Evolutionary conservation across 2,888 invertebrate genomes (phyloP).

Genomic region (Microdon myrmicae): DNA sequence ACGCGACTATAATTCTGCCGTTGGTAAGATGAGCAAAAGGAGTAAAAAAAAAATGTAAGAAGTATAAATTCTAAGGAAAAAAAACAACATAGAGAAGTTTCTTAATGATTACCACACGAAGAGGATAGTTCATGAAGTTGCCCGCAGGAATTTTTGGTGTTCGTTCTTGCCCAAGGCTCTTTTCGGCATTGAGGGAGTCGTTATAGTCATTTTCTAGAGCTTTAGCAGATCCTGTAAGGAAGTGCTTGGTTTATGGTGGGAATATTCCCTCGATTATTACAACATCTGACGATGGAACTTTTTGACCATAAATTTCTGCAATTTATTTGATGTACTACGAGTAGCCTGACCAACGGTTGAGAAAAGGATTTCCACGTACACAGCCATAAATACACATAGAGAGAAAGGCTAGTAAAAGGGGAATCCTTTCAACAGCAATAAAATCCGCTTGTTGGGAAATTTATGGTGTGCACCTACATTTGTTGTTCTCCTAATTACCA

Average conservation of each 20-base stretch:
- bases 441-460: constrained; percentile 32
- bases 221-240: constrained; percentile 31
- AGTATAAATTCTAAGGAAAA: too few relatives aligned
- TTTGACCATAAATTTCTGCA: constrained; percentile 42
- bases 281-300: constrained; percentile 35
- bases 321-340: constrained; percentile 49
- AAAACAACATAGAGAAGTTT: too few relatives aligned
- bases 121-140: constrained; percentile 45
- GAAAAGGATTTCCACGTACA: too few relatives aligned
- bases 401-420: too few relatives aligned
- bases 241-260: constrained; percentile 26
- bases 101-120: constrained; percentile 50
- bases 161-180: constrained; percentile 4
- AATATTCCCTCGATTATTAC: constrained; percentile 44
- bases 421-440: constrained; percentile 41
- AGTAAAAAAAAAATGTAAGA: constrained; percentile 14
- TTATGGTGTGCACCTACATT: constrained; percentile 28
- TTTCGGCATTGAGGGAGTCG: too few relatives aligned
- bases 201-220: too few relatives aligned
- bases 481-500: constrained; percentile 25
- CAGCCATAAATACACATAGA: too few relatives aligned
- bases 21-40: too few relatives aligned
- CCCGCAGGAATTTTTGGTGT: constrained; percentile 23
- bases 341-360: background rate
- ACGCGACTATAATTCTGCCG: constrained; percentile 30